Evolutionary conservation across 2,888 invertebrate genomes (phyloP), one percentile per base, ranked within the genome.

Genomic region (Coelinius sp.): DNA sequence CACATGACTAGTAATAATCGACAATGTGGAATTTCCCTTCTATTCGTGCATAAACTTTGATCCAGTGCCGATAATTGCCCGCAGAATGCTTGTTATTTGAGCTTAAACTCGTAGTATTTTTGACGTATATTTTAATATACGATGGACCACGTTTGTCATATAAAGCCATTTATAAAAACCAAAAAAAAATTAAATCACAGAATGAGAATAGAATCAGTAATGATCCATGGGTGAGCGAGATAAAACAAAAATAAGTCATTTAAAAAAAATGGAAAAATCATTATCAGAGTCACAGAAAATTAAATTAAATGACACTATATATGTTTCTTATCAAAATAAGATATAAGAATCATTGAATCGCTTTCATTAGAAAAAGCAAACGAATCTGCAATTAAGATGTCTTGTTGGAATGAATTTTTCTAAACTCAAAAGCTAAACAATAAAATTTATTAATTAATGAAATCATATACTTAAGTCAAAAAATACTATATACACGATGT

Each of bases 131-230:
- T 71, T 71, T 76, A 62, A 74, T 73, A 81, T 78, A 81, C 80
- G 79, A 84, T 83, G 85, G 85, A 85, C 85, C 84, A 85, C 75
- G 80, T 84, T 85, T 84, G 80, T 83, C 83, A 83, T 82, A 84
- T 78, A 77, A 73, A 80, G 81, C 80, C 74, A 70, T 83, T 82
- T 82, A 76, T 83, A 78, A 80, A 70, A 78, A 77, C 78, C 10
- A 31, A 62, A 69, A 64, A 14, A 44, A 72, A 31, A 68, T 14
- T 14, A 52, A 31, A 70, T 62, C 25, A 41, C 3, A 65, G 12
- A 73, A 52, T 65, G 20, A 38, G 68, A 63, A 41, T 22, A 41
- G 22, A 38, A 24, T 62, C 20, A 38, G 17, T 7, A 63, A 38
- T 14, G 53, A 38, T 24, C 20, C 35, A 22, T 20, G 20, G 49